phyloP scores from a whole-genome alignment of 2,113 vertebrate species.

The Aptenodytes forsteri region DNA sequence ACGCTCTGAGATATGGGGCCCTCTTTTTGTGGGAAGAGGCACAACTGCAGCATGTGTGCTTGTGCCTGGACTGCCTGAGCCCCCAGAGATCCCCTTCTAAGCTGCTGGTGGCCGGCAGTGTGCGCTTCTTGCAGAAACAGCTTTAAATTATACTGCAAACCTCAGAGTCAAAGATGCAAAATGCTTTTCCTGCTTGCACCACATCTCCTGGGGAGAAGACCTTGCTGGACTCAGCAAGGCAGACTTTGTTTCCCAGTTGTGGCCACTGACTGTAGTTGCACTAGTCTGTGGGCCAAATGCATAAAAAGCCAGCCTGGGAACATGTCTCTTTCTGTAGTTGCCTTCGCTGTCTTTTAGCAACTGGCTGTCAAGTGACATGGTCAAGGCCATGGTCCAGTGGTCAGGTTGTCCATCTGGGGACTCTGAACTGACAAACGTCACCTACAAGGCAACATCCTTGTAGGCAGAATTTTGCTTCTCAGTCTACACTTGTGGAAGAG shows the following conservation, averaged over 20 bases:
- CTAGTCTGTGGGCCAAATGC: background rate
- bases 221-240: background rate
- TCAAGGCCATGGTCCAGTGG: background rate
- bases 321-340: background rate
- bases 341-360: background rate
- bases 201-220: background rate
- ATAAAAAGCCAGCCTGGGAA: background rate
- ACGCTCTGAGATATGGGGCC: fast-evolving
- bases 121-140: background rate
- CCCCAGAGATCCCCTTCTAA: background rate
- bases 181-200: background rate
- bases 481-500: background rate
- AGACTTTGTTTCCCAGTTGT: background rate
- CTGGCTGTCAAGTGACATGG: background rate
- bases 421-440: background rate
- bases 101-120: background rate
- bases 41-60: background rate
- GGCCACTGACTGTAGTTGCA: background rate
- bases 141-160: background rate
- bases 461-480: background rate
- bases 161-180: background rate
- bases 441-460: background rate
- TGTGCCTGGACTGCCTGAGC: background rate
- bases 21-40: background rate
- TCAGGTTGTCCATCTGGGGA: background rate